Conservation (phyloP, 2,888 invertebrate species). For the Neoitamus cyanurus region DNA sequence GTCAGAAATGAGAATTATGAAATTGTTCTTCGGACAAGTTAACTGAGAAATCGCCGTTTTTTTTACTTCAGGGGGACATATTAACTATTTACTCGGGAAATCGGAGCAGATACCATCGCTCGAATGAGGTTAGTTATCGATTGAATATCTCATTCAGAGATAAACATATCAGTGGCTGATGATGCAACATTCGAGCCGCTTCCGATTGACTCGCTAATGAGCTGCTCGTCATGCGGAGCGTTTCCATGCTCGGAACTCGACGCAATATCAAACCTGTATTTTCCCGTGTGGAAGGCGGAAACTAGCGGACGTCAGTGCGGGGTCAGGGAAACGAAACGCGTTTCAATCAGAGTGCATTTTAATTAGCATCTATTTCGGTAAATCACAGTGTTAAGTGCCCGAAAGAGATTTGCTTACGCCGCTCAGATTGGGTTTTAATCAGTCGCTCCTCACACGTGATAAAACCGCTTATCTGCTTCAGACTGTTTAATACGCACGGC, state of each 20-base stretch:
- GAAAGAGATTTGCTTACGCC: background rate
- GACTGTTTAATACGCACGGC: background rate
- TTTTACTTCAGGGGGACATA: too few relatives aligned
- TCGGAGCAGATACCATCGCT: background rate
- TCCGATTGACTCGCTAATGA: background rate
- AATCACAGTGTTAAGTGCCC: background rate
- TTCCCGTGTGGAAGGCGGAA: background rate
- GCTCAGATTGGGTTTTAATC: background rate
- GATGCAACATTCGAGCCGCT: conserved; percentile 8
- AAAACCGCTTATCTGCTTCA: background rate
- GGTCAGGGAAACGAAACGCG: background rate
- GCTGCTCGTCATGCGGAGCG: background rate
- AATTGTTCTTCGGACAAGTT: background rate
- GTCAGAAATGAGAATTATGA: background rate
- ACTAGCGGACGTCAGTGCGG: background rate
- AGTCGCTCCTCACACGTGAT: background rate
- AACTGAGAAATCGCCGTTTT: background rate
- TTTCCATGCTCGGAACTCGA: background rate
- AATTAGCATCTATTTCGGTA: background rate
- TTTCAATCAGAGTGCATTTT: background rate
- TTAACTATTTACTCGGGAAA: background rate
- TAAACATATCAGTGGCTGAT: background rate
- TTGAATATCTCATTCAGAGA: background rate
- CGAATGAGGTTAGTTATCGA: conserved; percentile 3
- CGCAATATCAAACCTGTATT: background rate